Evolutionary conservation across 2,797 vertebrate genomes (phyloP), one percentile per base, ranked within the genome.

Genomic region (Melanotaenia nigrans): DNA sequence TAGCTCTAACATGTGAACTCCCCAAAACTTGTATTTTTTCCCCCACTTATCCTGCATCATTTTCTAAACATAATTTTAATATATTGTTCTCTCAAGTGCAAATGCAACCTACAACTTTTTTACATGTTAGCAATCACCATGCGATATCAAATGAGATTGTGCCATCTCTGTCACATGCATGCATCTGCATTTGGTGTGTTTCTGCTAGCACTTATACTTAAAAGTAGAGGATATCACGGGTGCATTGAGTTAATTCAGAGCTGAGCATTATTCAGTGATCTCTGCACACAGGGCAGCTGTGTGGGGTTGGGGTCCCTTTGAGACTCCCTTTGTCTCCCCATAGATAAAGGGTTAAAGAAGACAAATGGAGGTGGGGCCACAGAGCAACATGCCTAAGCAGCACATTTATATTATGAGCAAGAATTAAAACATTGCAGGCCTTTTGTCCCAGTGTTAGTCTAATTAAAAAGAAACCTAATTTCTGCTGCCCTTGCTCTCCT

Each of bases 391-490:
- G 92, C 93, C 85, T 82, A 82, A 90, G 81, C 90, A 90, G 92
- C 92, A 93, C 84, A 90, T 92, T 94, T 92, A 90, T 77, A 76
- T 62, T 49, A 38, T 72, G 83, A 87, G 82, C 65, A 85, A 82
- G 85, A 93, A 89, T 94, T 92, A 94, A 94, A 94, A 94, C 93
- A 94, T 94, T 92, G 90, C 75, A 36, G 73, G 84, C 81, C 71
- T 92, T 93, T 94, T 90, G 92, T 93, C 74, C 78, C 42, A 1
- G 58, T 45, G 78, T 82, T 86, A 84, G 85, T 93, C 81, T 93
- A 94, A 94, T 93, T 94, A 89, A 91, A 90, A 81, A 84, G 90
- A 90, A 91, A 81, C 74, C 78, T 84, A 32, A 90, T 91, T 90
- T 91, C 73, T 89, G 87, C 90, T 88, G 85, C 74, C 68, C 62